Conservation (phyloP, 23 tunicate genomes). For the Pegea sp. region DNA sequence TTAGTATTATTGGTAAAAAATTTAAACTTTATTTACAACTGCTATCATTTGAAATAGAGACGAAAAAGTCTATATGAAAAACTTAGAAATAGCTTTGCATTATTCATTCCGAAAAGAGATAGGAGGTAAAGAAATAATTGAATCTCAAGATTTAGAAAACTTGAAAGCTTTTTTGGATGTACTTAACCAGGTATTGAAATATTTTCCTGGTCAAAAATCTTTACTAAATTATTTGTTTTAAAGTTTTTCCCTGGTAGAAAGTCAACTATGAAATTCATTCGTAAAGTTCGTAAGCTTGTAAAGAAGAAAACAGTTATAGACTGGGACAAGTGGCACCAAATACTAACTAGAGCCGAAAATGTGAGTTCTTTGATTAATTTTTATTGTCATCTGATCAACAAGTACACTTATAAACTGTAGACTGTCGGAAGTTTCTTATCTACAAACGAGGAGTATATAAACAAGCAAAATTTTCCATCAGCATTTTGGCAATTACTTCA, state of each 20-base stretch:
- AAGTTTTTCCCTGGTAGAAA: neutral
- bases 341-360: neutral
- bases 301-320: neutral
- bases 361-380: neutral
- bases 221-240: neutral
- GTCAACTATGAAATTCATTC: neutral
- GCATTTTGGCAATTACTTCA: neutral
- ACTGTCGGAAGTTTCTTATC: neutral
- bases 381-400: neutral
- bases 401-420: neutral
- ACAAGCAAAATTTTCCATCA: neutral
- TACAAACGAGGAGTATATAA: neutral
- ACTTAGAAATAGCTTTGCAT: neutral
- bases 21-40: too few species aligned
- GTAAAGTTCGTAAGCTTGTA: neutral
- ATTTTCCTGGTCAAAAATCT: neutral
- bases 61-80: neutral
- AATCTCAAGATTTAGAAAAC: neutral
- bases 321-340: neutral
- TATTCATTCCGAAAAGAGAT: neutral
- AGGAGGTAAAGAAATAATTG: neutral
- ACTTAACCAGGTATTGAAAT: neutral
- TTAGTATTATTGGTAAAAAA: too few species aligned
- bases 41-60: too few species aligned
- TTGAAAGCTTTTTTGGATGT: neutral